Conservation (phyloP, 2,797 vertebrate species). For the Neoniphon sammara region DNA sequence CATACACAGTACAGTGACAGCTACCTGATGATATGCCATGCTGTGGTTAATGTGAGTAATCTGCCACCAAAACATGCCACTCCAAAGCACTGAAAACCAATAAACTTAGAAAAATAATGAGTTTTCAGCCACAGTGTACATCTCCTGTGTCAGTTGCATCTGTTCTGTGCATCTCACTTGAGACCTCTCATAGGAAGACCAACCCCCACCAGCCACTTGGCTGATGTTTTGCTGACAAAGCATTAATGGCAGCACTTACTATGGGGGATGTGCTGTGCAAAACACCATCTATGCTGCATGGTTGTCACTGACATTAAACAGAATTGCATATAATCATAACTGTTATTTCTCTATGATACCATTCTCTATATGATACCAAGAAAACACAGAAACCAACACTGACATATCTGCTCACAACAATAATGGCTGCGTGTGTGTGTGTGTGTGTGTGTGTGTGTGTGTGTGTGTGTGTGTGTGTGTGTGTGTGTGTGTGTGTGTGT, state of each 20-base stretch:
- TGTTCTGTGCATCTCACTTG: not conserved
- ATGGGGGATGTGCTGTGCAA: conserved; percentile 4
- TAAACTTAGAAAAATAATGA: not conserved
- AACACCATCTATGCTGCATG: conserved; percentile 3
- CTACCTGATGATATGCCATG: not conserved
- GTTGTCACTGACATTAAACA: not conserved
- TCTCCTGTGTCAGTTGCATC: not conserved
- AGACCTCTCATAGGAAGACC: not conserved
- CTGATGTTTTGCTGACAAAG: conserved; percentile 12
- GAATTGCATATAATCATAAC: not conserved
- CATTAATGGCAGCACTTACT: not conserved
- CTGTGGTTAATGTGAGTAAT: not conserved
- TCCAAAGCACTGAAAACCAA: not conserved
- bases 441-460: no score
- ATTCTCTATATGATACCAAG: no score
- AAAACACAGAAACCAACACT: no score
- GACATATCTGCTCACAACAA: no score
- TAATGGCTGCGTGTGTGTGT: no score
- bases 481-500: no score
- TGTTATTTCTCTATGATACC: not conserved
- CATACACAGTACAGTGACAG: not conserved
- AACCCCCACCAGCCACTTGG: not conserved
- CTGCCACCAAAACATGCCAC: not conserved
- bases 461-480: no score
- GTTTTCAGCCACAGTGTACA: not conserved